Conservation (phyloP, 2,888 invertebrate genomes). For the Phyllotreta striolata region DNA sequence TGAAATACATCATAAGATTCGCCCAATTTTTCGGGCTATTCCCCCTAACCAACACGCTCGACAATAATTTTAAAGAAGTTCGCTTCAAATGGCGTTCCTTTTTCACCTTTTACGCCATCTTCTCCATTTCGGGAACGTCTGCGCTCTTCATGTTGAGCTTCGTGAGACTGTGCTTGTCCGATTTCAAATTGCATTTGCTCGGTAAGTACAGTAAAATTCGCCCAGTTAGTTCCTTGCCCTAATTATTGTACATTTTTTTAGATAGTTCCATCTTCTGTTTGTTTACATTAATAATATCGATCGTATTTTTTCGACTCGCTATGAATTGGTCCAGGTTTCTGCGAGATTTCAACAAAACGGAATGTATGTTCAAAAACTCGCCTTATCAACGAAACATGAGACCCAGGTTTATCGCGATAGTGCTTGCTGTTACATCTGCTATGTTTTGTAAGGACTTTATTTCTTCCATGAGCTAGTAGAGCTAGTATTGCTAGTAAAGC, state of each 20-base stretch:
- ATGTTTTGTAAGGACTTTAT: slow-evolving; percentile 26
- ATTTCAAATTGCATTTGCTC: slow-evolving; percentile 27
- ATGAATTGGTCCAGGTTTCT: slow-evolving; percentile 28
- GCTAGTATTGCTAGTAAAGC: neutral
- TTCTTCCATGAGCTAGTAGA: neutral
- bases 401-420: slow-evolving; percentile 13
- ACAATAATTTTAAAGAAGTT: slow-evolving; percentile 4
- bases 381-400: slow-evolving; percentile 20
- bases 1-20: slow-evolving; percentile 25
- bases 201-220: slow-evolving; percentile 13
- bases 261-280: slow-evolving; percentile 29
- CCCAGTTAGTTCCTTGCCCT: neutral
- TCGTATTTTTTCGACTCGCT: slow-evolving; percentile 26
- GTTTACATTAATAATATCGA: slow-evolving; percentile 2
- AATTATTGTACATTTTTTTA: slow-evolving; percentile 16
- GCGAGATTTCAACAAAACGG: slow-evolving; percentile 10
- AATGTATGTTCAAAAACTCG: slow-evolving; percentile 15
- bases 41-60: slow-evolving; percentile 18
- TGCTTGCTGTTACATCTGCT: slow-evolving; percentile 4
- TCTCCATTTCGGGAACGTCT: slow-evolving; percentile 6
- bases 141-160: slow-evolving; percentile 7
- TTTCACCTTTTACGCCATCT: slow-evolving; percentile 21
- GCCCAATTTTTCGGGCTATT: slow-evolving; percentile 33
- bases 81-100: slow-evolving; percentile 19
- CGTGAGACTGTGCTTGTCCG: slow-evolving; percentile 10